These are phyloP conservation scores for Bellardia bayeri DNA, from an alignment of 2,888 invertebrate genomes.

Conservation along the genomic window DNA sequence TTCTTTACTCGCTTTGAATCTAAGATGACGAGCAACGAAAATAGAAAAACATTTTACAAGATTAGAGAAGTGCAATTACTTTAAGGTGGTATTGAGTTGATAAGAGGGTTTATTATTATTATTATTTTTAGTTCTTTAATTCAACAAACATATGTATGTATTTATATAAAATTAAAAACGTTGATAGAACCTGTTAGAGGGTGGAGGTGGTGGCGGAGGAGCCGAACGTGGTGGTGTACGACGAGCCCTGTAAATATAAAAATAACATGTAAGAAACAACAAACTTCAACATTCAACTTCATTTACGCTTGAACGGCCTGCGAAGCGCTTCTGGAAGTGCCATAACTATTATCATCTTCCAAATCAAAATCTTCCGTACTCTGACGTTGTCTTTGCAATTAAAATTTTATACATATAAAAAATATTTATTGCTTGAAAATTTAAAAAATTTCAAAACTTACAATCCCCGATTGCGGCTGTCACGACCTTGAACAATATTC, in stretches of 20 bases:
- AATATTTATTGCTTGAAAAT: too few species aligned
- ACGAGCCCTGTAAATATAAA: constrained; percentile 78
- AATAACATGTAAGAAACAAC: constrained; percentile 2
- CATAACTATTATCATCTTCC: constrained; percentile 81
- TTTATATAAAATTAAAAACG: constrained; percentile 78
- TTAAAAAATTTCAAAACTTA: constrained; percentile 75
- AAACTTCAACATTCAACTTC: not conserved
- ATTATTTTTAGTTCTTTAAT: not conserved
- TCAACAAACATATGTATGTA: constrained; percentile 39
- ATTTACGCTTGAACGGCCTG: constrained; percentile 81
- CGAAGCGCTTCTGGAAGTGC: constrained; percentile 77
- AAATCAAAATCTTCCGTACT: constrained; percentile 81
- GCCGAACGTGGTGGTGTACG: constrained; percentile 82
- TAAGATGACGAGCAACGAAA: constrained; percentile 65
- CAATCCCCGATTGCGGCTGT: constrained; percentile 77
- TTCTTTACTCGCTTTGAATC: constrained; percentile 77
- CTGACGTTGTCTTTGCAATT: constrained; percentile 76
- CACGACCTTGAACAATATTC: constrained; percentile 77
- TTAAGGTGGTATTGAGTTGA: constrained; percentile 20
- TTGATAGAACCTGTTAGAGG: constrained; percentile 83
- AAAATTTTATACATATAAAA: too few species aligned
- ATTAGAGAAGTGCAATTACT: constrained; percentile 38
- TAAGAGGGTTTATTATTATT: not conserved
- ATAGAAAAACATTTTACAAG: constrained; percentile 62
- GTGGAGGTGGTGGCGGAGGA: constrained; percentile 82